A percentile compares a stretch with the other conserved stretches of the same genome.
Conservation (phyloP, 1,140 invertebrate species). For the Aplysia californica region DNA sequence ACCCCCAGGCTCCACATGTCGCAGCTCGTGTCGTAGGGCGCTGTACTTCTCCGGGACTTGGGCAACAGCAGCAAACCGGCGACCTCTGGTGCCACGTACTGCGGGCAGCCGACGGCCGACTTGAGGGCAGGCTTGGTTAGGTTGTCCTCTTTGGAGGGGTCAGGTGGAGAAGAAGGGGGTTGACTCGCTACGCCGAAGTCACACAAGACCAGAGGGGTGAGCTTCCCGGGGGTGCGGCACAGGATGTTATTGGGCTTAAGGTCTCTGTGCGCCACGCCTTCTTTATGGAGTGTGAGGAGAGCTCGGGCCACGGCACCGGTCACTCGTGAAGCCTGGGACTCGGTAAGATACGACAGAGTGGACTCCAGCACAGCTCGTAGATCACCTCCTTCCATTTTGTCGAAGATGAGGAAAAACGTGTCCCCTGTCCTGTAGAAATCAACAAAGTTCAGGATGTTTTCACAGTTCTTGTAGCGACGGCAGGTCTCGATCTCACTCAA, state of each 20-base stretch:
- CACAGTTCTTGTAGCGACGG: too few relatives aligned
- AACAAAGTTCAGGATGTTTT: conserved; percentile 96
- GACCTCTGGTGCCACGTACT: too few relatives aligned
- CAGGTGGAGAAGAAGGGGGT: too few relatives aligned
- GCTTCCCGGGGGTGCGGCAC: conserved; percentile 80
- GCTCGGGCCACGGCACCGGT: too few relatives aligned
- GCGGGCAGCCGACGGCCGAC: conserved; percentile 77
- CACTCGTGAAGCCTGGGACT: conserved; percentile 95
- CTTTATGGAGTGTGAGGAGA: too few relatives aligned
- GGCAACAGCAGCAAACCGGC: too few relatives aligned
- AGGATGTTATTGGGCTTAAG: conserved; percentile 98
- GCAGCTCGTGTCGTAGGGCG: conserved; percentile 98
- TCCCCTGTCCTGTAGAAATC: conserved; percentile 99
- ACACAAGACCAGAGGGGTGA: conserved; percentile 96
- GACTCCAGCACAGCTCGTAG: conserved; percentile 92
- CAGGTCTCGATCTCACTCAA: too few relatives aligned
- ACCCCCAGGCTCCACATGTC: too few relatives aligned
- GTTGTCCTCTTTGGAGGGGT: conserved; percentile 81
- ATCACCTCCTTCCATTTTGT: conserved; percentile 90
- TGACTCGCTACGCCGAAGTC: conserved; percentile 99
- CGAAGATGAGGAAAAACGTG: too few relatives aligned
- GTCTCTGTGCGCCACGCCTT: conserved; percentile 88
- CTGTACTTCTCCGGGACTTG: conserved; percentile 82
- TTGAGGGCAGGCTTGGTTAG: conserved; percentile 91
- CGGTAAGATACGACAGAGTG: conserved; percentile 88